Conservation (phyloP, 2,888 invertebrate species). For the Cabera pusaria region DNA sequence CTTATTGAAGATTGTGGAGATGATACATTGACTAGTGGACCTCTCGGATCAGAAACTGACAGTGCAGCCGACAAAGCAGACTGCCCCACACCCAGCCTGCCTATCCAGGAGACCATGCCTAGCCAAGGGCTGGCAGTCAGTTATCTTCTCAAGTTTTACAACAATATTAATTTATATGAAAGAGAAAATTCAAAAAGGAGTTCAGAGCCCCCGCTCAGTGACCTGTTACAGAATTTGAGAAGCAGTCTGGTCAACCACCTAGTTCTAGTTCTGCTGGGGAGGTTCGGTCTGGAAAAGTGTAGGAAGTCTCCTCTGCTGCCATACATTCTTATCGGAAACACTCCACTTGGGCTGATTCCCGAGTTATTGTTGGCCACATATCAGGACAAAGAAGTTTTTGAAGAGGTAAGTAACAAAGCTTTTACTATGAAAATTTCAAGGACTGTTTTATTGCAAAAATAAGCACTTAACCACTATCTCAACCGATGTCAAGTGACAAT, state of each 20-base stretch:
- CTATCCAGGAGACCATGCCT: slow-evolving; percentile 65
- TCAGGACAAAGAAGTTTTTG: slow-evolving; percentile 83
- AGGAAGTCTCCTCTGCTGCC: slow-evolving; percentile 86
- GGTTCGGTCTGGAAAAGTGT: slow-evolving; percentile 76
- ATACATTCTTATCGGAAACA: slow-evolving; percentile 86
- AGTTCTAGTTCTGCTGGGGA: slow-evolving; percentile 83
- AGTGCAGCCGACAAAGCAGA: slow-evolving; percentile 56
- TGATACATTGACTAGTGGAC: slow-evolving; percentile 59
- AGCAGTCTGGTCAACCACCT: slow-evolving; percentile 81
- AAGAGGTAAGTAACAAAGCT: slow-evolving; percentile 75
- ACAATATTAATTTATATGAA: slow-evolving; percentile 88
- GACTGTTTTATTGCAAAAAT: too few species aligned
- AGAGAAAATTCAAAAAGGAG: slow-evolving; percentile 90
- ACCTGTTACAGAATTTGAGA: slow-evolving; percentile 83
- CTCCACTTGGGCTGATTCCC: slow-evolving; percentile 89
- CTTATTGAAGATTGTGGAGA: slow-evolving; percentile 72
- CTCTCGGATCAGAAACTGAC: slow-evolving; percentile 58
- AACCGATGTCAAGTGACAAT: too few species aligned
- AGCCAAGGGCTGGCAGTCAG: slow-evolving; percentile 72
- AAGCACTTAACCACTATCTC: too few species aligned
- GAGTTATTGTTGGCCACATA: slow-evolving; percentile 86
- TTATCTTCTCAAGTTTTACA: slow-evolving; percentile 82
- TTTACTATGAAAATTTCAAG: too few species aligned
- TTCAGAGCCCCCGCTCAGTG: slow-evolving; percentile 88
- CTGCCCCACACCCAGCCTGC: slow-evolving; percentile 72